phyloP scores from a whole-genome alignment of 2,113 vertebrate genomes.

The Sylvia atricapilla region DNA sequence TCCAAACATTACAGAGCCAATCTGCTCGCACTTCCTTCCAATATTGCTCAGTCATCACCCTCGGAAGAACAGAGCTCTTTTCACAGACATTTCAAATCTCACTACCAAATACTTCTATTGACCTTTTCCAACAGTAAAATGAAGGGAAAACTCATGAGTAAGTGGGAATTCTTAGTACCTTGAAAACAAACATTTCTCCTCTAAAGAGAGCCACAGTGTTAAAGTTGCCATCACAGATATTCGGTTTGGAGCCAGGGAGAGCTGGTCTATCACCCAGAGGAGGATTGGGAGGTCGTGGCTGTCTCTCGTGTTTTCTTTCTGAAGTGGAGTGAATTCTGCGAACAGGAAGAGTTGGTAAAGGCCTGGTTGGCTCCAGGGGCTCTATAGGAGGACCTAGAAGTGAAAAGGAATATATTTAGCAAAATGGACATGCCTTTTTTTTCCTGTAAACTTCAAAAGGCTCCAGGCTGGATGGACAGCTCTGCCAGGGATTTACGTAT shows the following conservation, averaged over 20 bases:
- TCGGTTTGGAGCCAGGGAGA: slow-evolving; percentile 87
- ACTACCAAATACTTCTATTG: background rate
- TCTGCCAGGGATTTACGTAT: background rate
- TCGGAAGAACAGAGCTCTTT: background rate
- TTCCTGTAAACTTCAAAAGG: background rate
- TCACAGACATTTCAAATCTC: background rate
- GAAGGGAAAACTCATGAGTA: background rate
- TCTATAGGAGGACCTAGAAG: slow-evolving; percentile 87
- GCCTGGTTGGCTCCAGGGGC: slow-evolving; percentile 92
- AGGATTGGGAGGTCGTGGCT: slow-evolving; percentile 82
- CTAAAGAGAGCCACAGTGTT: slow-evolving; percentile 97
- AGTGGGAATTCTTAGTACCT: slow-evolving; percentile 76
- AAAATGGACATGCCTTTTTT: background rate
- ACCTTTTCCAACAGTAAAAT: background rate
- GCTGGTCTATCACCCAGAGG: slow-evolving; percentile 86
- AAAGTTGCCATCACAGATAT: slow-evolving; percentile 98
- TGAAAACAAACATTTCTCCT: slow-evolving; percentile 98
- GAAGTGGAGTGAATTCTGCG: slow-evolving; percentile 88
- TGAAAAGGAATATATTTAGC: slow-evolving; percentile 33
- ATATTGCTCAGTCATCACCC: background rate
- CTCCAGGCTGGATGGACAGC: background rate
- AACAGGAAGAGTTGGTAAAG: slow-evolving; percentile 90
- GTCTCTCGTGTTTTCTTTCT: slow-evolving; percentile 87
- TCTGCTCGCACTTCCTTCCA: background rate
- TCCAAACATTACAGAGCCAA: background rate